phyloP scores from a whole-genome alignment of 2,888 invertebrate genomes.

The Euzophera pinguis region DNA sequence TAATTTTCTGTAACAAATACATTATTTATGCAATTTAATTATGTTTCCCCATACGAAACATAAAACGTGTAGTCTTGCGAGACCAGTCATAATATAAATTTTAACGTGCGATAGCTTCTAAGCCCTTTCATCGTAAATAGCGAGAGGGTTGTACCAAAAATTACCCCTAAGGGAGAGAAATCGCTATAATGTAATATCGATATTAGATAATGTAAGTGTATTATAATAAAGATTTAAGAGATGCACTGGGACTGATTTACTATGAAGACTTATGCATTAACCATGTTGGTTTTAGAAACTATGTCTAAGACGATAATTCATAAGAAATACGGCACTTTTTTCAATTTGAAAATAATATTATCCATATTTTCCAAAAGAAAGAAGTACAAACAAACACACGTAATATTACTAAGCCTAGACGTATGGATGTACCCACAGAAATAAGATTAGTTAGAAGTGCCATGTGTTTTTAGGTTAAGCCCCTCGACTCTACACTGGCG shows the following conservation, averaged over 20 bases:
- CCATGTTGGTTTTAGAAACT: too few species aligned
- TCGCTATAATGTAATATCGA: slow-evolving; percentile 49
- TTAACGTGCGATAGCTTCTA: slow-evolving; percentile 57
- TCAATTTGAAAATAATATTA: too few species aligned
- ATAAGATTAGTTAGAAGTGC: too few species aligned
- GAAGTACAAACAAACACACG: too few species aligned
- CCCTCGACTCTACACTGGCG: too few species aligned
- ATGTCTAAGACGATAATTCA: too few species aligned
- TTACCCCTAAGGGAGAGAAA: slow-evolving; percentile 49
- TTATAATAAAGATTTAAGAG: slow-evolving; percentile 55
- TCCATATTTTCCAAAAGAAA: too few species aligned
- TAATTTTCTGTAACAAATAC: background rate
- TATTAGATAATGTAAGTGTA: slow-evolving; percentile 46
- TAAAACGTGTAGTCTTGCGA: slow-evolving; percentile 15
- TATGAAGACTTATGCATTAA: background rate
- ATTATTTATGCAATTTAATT: background rate
- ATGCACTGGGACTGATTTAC: slow-evolving; percentile 26
- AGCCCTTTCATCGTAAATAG: slow-evolving; percentile 56
- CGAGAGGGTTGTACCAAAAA: slow-evolving; percentile 51
- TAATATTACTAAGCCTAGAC: too few species aligned
- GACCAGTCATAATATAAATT: slow-evolving; percentile 45
- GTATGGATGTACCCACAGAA: too few species aligned
- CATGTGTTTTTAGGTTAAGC: too few species aligned
- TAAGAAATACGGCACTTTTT: too few species aligned
- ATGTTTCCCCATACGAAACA: slow-evolving; percentile 15